Conservation (phyloP, 2,113 vertebrate genomes). For the Bettongia penicillata region DNA sequence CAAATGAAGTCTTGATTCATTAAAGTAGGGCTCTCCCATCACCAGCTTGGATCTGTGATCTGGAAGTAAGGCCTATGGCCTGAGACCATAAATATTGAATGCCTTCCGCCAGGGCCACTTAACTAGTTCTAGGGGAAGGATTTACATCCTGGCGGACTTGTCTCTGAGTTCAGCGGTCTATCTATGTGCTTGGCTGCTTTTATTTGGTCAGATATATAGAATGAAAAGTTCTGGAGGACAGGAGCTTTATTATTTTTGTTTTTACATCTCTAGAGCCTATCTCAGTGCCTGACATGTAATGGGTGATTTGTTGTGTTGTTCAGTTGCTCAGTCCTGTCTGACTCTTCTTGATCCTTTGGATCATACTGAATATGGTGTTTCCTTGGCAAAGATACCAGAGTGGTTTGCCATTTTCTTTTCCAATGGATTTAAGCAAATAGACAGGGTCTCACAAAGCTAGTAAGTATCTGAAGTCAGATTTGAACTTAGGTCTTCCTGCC, state of each 20-base stretch:
- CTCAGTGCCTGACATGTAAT: background rate
- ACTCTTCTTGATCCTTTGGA: background rate
- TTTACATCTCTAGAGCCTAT: background rate
- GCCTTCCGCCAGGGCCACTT: background rate
- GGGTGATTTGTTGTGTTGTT: background rate
- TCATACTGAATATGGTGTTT: background rate
- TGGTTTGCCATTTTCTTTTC: background rate
- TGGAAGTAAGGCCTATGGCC: background rate
- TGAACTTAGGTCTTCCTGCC: background rate
- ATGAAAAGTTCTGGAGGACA: background rate
- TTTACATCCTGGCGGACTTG: background rate
- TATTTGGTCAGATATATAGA: background rate
- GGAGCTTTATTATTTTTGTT: background rate
- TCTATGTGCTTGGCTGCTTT: background rate
- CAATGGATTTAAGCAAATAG: background rate
- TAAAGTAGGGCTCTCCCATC: background rate
- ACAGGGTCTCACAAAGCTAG: background rate
- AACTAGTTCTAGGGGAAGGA: background rate
- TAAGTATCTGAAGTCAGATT: background rate
- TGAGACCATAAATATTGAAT: background rate
- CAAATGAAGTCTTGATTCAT: background rate
- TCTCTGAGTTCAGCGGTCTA: background rate
- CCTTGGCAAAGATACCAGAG: background rate
- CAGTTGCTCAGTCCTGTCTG: background rate
- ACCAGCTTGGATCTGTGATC: background rate